phyloP scores from a whole-genome alignment of 2,113 vertebrate genomes.

The Gopherus flavomarginatus region DNA sequence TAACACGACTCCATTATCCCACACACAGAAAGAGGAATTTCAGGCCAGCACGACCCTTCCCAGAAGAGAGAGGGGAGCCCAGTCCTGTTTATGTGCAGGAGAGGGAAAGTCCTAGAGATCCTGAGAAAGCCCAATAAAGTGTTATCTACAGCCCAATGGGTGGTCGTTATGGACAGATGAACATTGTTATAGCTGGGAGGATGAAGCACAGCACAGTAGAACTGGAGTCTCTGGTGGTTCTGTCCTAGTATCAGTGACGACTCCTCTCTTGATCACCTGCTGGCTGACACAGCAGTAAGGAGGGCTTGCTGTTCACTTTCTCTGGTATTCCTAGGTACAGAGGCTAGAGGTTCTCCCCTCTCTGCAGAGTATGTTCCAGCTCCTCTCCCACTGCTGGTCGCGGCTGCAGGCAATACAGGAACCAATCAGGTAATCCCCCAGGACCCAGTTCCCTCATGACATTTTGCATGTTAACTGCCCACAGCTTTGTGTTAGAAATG shows the following conservation, averaged over 20 bases:
- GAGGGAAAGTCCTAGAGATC: not conserved
- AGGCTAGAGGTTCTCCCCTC: conserved; percentile 25
- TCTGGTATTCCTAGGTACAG: conserved; percentile 46
- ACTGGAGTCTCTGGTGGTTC: not conserved
- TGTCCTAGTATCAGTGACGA: not conserved
- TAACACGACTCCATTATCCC: not conserved
- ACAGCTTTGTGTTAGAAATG: not conserved
- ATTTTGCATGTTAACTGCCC: not conserved
- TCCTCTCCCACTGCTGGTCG: conserved; percentile 89
- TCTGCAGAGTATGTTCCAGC: conserved; percentile 86
- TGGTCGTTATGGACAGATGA: not conserved
- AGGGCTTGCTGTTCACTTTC: not conserved
- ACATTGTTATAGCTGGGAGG: not conserved
- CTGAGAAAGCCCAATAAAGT: not conserved
- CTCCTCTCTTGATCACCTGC: not conserved
- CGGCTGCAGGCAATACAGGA: conserved; percentile 89
- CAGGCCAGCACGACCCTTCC: not conserved
- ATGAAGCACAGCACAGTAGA: not conserved
- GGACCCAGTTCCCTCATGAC: not conserved
- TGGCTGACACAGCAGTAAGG: not conserved
- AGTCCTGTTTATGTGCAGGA: not conserved
- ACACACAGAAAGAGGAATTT: not conserved
- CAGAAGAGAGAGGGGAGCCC: not conserved
- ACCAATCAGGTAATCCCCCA: conserved; percentile 82
- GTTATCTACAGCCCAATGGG: not conserved